Evolutionary conservation across 2,113 vertebrate genomes (phyloP), one percentile per base, ranked within the genome.

Genomic region (Cephalopterus ornatus): DNA sequence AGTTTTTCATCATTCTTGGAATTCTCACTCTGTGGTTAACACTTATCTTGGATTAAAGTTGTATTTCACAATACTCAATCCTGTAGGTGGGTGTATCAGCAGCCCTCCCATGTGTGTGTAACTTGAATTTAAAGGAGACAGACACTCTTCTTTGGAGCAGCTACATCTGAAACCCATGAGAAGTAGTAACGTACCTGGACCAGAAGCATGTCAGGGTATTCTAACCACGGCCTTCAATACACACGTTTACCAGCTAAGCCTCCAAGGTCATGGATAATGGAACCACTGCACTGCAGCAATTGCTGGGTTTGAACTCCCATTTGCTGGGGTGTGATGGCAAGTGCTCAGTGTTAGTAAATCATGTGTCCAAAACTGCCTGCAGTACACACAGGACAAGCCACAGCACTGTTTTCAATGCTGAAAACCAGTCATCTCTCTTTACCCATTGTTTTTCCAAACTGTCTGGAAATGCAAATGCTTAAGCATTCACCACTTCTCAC

Each of bases 231-330:
- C 65, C 66, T 83, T 77, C 56, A 72, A 94, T 49, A 58, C 46
- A 56, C 56, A 39, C 24, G 27, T 80, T 78, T 59, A 61, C 56
- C 68, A 66, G 44, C 14, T 44, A 35, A 19, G 32, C 74, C 52
- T 89, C 42, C 59, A 88, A 58, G 37, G 65, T 21, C 61, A 42
- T 28, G 26, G 74, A 65, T 1, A 20, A 65, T 14, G 67, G 83
- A 95, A 88, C 41, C 63, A 73, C 66, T 85, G 28, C 61, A 33
- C 27, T 77, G 65, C 56, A 71, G 49, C 80, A 58, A 66, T 68
- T 96, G 93, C 94, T 96, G 10, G 93, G 95, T 97, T 96, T 98
- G 96, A 98, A 97, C 94, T 97, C 94, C 96, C 95, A 88, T 95
- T 91, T 68, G 35, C 73, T 79, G 55, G 85, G 67, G 83, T 58